Evolutionary conservation across 2,888 invertebrate genomes (phyloP).

Genomic region (Nephrotoma appendiculata): DNA sequence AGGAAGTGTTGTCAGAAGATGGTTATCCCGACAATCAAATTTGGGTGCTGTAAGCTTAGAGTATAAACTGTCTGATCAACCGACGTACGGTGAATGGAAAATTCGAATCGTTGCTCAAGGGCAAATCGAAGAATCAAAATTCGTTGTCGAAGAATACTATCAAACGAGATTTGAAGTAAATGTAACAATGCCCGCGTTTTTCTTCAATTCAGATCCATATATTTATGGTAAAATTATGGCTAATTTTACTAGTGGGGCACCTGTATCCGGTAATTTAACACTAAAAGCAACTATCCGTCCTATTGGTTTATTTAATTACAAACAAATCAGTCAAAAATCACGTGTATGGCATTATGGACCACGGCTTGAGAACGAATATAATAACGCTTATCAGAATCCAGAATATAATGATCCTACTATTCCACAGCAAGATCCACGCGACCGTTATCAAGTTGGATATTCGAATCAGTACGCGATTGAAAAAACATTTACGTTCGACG

Average conservation of each 20-base stretch:
- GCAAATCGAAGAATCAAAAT: constrained; percentile 71
- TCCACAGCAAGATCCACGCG: constrained; percentile 18
- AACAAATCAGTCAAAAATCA: constrained; percentile 39
- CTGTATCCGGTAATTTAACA: constrained; percentile 79
- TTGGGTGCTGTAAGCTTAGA: constrained; percentile 85
- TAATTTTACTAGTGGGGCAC: constrained; percentile 89
- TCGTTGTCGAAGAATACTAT: constrained; percentile 88
- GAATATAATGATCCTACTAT: constrained; percentile 4
- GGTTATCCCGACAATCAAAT: constrained; percentile 88
- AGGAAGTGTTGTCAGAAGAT: constrained; percentile 74
- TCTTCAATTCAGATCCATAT: constrained; percentile 72
- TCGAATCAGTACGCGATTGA: constrained; percentile 45
- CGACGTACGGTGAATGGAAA: constrained; percentile 83
- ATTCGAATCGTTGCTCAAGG: constrained; percentile 79
- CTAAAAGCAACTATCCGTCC: constrained; percentile 64
- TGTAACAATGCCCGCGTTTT: constrained; percentile 89
- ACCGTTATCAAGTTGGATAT: constrained; percentile 29
- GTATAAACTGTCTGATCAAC: constrained; percentile 83
- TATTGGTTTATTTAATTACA: constrained; percentile 43
- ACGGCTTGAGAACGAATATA: constrained; percentile 15
- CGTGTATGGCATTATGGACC: constrained; percentile 27
- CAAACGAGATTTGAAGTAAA: constrained; percentile 89
- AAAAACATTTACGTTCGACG: constrained; percentile 63
- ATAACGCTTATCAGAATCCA: neutral
- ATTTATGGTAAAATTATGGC: constrained; percentile 81